phyloP scores from a whole-genome alignment of 1,140 invertebrate genomes.

The Heliothis subflexa region DNA sequence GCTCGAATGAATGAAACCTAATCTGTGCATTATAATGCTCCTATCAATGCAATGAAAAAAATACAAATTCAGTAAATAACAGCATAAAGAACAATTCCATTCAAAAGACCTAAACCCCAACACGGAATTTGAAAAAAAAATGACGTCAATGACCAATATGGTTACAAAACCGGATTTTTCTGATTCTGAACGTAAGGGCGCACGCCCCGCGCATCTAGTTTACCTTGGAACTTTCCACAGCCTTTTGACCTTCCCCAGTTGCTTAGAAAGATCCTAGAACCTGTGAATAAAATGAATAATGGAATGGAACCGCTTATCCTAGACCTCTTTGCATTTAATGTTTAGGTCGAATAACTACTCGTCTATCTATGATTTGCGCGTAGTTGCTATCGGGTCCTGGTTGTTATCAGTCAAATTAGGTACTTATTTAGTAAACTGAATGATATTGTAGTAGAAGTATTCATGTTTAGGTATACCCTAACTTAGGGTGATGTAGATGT shows the following conservation, averaged over 20 bases:
- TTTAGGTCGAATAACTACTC: slow-evolving; percentile 7
- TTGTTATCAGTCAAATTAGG: neutral
- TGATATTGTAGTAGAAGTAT: neutral
- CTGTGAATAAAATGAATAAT: slow-evolving; percentile 35
- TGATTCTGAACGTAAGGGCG: slow-evolving; percentile 27
- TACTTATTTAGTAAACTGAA: neutral
- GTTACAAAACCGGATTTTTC: slow-evolving; percentile 37
- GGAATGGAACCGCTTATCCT: slow-evolving; percentile 31
- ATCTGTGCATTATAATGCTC: too few relatives aligned
- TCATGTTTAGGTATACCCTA: too few relatives aligned
- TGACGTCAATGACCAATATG: neutral
- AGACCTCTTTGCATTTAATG: slow-evolving; percentile 28
- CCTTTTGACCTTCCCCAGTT: slow-evolving; percentile 29
- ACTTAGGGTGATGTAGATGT: too few relatives aligned
- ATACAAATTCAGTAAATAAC: too few relatives aligned
- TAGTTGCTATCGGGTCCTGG: neutral
- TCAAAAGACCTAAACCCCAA: neutral
- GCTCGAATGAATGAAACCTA: too few relatives aligned
- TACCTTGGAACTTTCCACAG: slow-evolving; percentile 37
- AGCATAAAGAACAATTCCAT: too few relatives aligned
- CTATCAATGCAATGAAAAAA: too few relatives aligned
- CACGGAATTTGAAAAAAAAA: slow-evolving; percentile 2
- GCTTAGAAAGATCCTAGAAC: slow-evolving; percentile 17
- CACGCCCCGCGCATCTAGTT: slow-evolving; percentile 13
- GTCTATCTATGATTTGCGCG: neutral